Conservation (phyloP, 1,140 invertebrate species). For the Drosophila rufa region DNA sequence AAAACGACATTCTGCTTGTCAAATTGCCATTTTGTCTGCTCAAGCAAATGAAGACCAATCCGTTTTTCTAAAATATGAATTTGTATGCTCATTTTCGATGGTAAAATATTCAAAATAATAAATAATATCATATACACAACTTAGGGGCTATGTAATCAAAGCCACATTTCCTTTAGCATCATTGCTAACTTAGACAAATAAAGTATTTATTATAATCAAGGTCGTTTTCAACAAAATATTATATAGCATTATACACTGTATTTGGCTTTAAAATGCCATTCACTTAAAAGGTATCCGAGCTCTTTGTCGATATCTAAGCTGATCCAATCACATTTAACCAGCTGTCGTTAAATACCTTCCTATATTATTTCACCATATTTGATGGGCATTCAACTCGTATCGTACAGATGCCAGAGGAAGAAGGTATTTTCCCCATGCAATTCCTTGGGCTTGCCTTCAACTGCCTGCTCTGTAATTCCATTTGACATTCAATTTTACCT, state of each 20-base stretch:
- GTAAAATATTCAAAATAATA: not conserved
- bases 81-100: not conserved
- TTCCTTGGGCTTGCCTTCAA: slow-evolving; percentile 18
- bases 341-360: slow-evolving; percentile 5
- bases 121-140: not conserved
- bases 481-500: slow-evolving; percentile 76
- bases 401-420: slow-evolving; percentile 10
- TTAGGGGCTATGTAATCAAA: not conserved
- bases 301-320: not conserved
- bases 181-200: not conserved
- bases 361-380: not conserved
- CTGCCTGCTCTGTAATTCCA: slow-evolving; percentile 47
- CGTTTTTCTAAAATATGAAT: not conserved
- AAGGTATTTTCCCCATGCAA: slow-evolving; percentile 6
- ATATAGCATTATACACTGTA: not conserved
- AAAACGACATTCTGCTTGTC: not conserved
- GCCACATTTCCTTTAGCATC: not conserved
- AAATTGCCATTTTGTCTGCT: not conserved
- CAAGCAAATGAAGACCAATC: not conserved
- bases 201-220: too few species aligned
- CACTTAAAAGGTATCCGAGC: not conserved
- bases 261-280: not conserved
- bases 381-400: slow-evolving; percentile 7
- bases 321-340: slow-evolving; percentile 14
- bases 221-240: not conserved